Percentiles rank a stretch among this genome's conserved stretches.
Conservation (phyloP, 2,888 invertebrate species). For the Nymphalis c-album region DNA sequence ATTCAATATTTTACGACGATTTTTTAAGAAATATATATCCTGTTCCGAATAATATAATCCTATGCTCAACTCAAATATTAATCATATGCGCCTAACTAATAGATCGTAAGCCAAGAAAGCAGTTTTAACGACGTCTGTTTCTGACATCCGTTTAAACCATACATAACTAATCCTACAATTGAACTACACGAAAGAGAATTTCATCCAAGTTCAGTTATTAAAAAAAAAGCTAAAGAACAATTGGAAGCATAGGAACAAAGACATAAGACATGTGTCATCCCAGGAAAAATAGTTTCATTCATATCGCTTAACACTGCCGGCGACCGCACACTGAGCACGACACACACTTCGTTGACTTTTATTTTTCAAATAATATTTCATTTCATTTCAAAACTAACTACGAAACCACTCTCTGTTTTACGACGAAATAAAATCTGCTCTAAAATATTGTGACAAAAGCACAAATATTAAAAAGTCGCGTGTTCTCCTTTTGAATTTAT, state of each 20-base stretch:
- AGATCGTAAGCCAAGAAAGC: too few species aligned
- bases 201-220: background rate
- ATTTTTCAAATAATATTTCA: conserved; percentile 36
- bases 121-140: too few species aligned
- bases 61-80: too few species aligned
- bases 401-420: conserved; percentile 26
- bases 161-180: too few species aligned
- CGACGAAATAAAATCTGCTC: conserved; percentile 23
- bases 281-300: conserved; percentile 29
- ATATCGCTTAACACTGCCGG: conserved; percentile 31
- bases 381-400: conserved; percentile 36
- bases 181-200: too few species aligned
- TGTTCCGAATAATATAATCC: too few species aligned
- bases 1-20: too few species aligned
- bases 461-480: conserved; percentile 27
- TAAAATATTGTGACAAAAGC: conserved; percentile 28
- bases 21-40: too few species aligned
- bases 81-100: too few species aligned
- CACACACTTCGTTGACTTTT: conserved; percentile 33
- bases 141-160: too few species aligned
- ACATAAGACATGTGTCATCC: conserved; percentile 26
- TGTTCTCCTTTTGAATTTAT: conserved; percentile 27
- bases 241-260: conserved; percentile 14
- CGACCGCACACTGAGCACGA: conserved; percentile 28
- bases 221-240: conserved; percentile 17